A percentile compares a stretch with the other conserved stretches of the same genome.
These are phyloP conservation scores for Tachystola acroxantha DNA, from an alignment of 2,888 invertebrate species.

Conservation along the genomic window DNA sequence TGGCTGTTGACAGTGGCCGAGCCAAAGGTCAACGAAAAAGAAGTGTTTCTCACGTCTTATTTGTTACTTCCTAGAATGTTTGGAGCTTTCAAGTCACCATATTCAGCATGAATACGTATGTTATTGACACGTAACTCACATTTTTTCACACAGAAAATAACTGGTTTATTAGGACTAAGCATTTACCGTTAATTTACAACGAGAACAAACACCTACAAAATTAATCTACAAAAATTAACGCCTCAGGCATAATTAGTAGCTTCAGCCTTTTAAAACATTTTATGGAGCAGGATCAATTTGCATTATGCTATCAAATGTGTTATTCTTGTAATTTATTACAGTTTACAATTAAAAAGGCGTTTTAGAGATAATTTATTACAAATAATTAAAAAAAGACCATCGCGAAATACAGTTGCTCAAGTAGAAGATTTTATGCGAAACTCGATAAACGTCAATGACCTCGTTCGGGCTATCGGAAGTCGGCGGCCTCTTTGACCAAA, in stretches of 20 bases:
- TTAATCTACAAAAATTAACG: conserved; percentile 5
- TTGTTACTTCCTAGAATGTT: neutral
- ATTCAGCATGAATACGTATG: too few relatives aligned
- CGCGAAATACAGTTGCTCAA: conserved; percentile 2
- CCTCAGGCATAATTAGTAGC: conserved; percentile 6
- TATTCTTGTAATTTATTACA: conserved; percentile 6
- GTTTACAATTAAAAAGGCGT: conserved; percentile 3
- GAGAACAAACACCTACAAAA: neutral
- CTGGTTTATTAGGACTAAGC: conserved; percentile 2
- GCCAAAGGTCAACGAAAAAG: conserved; percentile 54
- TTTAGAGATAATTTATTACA: conserved; percentile 2
- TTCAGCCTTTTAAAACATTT: conserved; percentile 4
- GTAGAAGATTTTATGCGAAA: conserved; percentile 37
- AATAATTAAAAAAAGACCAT: conserved; percentile 16
- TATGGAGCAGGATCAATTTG: conserved; percentile 6
- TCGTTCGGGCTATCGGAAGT: conserved; percentile 45
- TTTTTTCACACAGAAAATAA: conserved; percentile 4
- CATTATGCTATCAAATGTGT: conserved; percentile 2
- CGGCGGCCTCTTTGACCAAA: conserved; percentile 58
- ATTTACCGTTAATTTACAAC: neutral
- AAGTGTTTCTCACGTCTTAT: conserved; percentile 40
- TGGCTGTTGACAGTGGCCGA: conserved; percentile 33
- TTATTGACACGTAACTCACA: conserved; percentile 6
- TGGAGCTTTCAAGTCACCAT: neutral
- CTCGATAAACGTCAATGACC: conserved; percentile 51